These are phyloP conservation scores for Ophiodon elongatus DNA, from an alignment of 2,113 vertebrate species.

Conservation along the genomic window DNA sequence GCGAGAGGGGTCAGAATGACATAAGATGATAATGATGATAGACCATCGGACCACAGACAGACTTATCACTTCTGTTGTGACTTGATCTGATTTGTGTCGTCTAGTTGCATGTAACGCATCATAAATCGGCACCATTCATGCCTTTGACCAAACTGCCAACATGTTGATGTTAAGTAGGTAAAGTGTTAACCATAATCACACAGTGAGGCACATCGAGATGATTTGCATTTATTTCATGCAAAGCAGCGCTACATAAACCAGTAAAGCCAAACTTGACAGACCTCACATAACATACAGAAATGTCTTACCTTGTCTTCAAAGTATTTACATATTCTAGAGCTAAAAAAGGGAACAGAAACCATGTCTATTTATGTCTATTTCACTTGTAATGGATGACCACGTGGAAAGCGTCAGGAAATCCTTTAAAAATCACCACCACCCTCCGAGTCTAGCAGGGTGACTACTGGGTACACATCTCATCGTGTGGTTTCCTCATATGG, in stretches of 20 bases:
- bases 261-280: not conserved
- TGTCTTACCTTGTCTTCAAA: conserved; percentile 2
- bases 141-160: not conserved
- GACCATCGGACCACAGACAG: not conserved
- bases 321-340: not conserved
- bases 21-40: not conserved
- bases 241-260: not conserved
- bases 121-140: not conserved
- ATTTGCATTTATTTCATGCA: conserved; percentile 7
- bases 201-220: not conserved
- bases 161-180: not conserved
- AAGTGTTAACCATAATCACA: not conserved
- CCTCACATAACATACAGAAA: not conserved
- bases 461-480: conserved; percentile 56
- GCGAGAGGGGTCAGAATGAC: not conserved
- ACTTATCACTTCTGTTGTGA: not conserved
- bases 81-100: not conserved
- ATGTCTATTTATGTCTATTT: not conserved
- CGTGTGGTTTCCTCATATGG: conserved; percentile 13
- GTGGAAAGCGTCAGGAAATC: conserved; percentile 64
- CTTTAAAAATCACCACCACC: conserved; percentile 66
- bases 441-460: conserved; percentile 22
- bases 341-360: not conserved
- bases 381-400: not conserved
- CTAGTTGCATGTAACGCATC: not conserved